These are phyloP conservation scores for Cacatua alba DNA, from an alignment of 2,113 vertebrate species.

Conservation along the genomic window DNA sequence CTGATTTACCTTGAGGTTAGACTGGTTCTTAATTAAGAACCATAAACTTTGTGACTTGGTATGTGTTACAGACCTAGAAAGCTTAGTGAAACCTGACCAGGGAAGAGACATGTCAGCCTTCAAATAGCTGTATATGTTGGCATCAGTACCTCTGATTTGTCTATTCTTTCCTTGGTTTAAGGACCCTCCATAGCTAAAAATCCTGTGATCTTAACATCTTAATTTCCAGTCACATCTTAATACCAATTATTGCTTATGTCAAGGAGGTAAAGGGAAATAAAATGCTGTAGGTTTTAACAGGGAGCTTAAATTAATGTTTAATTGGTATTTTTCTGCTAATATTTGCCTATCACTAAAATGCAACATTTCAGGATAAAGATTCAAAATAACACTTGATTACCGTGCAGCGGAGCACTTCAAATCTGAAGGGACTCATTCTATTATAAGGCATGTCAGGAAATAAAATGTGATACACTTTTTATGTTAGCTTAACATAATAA, in stretches of 20 bases:
- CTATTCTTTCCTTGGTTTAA: not conserved
- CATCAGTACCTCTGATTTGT: not conserved
- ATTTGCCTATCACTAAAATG: not conserved
- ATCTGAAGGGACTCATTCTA: not conserved
- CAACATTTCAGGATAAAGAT: not conserved
- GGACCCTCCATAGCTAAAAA: not conserved
- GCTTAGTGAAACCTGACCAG: not conserved
- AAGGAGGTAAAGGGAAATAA: not conserved
- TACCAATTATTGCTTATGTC: not conserved
- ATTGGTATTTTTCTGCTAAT: not conserved
- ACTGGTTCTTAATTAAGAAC: not conserved
- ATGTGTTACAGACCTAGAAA: not conserved
- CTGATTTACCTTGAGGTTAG: not conserved
- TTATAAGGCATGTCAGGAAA: not conserved
- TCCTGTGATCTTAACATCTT: not conserved
- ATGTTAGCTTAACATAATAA: not conserved
- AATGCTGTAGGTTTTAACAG: rapidly evolving
- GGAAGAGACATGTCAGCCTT: not conserved
- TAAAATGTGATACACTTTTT: not conserved
- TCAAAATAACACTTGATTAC: not conserved
- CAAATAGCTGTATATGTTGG: not conserved
- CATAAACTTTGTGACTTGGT: not conserved
- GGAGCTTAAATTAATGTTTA: not conserved
- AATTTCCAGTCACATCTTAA: not conserved
- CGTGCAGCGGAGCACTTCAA: not conserved